Evolutionary conservation across 2,888 invertebrate genomes (phyloP).

Genomic region (Biston stratarius): DNA sequence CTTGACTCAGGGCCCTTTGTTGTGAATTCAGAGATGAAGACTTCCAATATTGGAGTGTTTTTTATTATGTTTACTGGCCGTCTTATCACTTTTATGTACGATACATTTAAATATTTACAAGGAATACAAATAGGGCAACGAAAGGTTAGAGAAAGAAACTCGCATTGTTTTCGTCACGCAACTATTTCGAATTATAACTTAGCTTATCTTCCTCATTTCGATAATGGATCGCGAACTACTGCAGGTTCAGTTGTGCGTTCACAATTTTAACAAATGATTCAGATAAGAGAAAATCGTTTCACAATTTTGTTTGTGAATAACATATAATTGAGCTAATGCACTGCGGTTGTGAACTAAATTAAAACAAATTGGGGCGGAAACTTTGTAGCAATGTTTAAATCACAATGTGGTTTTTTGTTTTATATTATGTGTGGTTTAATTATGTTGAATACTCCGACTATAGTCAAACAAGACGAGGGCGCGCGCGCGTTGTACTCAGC

Average conservation of each 20-base stretch:
- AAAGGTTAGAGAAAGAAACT: constrained; percentile 18
- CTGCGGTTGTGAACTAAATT: constrained; percentile 11
- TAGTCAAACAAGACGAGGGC: no score
- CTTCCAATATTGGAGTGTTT: constrained; percentile 44
- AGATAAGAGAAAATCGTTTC: constrained; percentile 7
- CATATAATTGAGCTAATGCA: constrained; percentile 5
- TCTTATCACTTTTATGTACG: constrained; percentile 43
- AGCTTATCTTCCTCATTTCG: constrained; percentile 25
- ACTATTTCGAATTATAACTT: constrained; percentile 21
- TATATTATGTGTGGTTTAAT: no score
- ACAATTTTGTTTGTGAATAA: constrained; percentile 12
- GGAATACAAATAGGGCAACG: constrained; percentile 19
- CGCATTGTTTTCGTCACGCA: constrained; percentile 26
- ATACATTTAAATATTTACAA: constrained; percentile 27
- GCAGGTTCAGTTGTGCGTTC: constrained; percentile 8
- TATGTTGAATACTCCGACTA: no score
- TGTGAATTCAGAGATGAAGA: constrained; percentile 42
- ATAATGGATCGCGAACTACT: constrained; percentile 15
- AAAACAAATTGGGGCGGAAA: constrained; percentile 1
- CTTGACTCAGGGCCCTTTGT: constrained; percentile 39
- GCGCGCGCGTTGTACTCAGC: no score
- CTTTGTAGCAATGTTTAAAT: neutral
- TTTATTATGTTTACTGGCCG: constrained; percentile 39
- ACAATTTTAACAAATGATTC: constrained; percentile 15
- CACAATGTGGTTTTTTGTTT: no score